These are phyloP conservation scores for Alca torda DNA, from an alignment of 2,797 vertebrate genomes.

Conservation along the genomic window DNA sequence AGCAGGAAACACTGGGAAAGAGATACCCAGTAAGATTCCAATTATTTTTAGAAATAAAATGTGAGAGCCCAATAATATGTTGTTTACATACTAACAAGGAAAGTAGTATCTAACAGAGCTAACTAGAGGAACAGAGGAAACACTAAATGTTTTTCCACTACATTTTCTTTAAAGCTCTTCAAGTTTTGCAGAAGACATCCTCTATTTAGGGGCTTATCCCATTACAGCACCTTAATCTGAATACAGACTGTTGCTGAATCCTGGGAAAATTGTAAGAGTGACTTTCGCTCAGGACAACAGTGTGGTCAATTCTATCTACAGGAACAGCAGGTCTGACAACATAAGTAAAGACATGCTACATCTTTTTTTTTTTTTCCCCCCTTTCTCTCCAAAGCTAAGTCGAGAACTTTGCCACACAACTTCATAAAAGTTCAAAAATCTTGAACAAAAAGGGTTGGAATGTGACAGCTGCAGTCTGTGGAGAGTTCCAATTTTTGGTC, in stretches of 20 bases:
- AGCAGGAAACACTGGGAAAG: background rate
- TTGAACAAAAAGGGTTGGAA: background rate
- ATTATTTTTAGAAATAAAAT: slow-evolving; percentile 1
- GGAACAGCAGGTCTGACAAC: background rate
- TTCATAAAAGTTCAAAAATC: background rate
- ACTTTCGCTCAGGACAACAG: background rate
- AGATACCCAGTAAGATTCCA: background rate
- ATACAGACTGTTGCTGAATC: background rate
- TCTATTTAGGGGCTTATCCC: background rate
- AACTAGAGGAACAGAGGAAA: background rate
- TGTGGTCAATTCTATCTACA: background rate
- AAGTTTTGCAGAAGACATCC: background rate
- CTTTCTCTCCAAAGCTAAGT: background rate
- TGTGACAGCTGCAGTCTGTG: background rate
- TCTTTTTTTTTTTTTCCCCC: background rate
- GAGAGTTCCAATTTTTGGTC: background rate
- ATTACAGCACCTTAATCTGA: background rate
- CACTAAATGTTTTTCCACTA: background rate
- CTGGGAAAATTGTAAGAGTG: background rate
- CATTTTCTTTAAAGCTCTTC: background rate
- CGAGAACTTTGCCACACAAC: background rate
- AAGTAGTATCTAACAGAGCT: background rate
- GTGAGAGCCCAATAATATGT: background rate
- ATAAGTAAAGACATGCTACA: background rate
- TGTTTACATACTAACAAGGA: background rate